Conservation (phyloP, 2,888 invertebrate genomes). For the Hoplodrina blanda region DNA sequence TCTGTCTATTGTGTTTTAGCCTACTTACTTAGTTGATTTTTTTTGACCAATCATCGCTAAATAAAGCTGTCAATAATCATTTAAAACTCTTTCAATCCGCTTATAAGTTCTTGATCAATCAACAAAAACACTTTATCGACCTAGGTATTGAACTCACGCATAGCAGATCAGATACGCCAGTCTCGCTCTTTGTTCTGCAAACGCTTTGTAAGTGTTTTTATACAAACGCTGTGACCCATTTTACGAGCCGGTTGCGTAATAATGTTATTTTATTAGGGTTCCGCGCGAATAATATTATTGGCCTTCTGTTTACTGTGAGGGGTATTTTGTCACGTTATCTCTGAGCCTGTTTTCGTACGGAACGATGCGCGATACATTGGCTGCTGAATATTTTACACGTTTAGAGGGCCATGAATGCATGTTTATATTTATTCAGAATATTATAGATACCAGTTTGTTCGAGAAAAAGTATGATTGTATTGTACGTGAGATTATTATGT, state of each 20-base stretch:
- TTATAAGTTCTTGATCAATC: neutral
- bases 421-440: conserved; percentile 30
- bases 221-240: conserved; percentile 57
- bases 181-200: conserved; percentile 15
- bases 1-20: too few species aligned
- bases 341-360: conserved; percentile 4
- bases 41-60: neutral
- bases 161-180: conserved; percentile 4
- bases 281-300: conserved; percentile 32
- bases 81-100: neutral
- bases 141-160: neutral
- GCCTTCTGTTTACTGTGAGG: conserved; percentile 11
- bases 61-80: neutral
- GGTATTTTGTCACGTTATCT: conserved; percentile 25
- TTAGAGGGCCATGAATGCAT: neutral
- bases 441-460: conserved; percentile 3
- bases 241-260: conserved; percentile 42
- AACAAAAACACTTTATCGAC: neutral
- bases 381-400: conserved; percentile 43
- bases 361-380: conserved; percentile 9
- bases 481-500: neutral
- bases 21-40: neutral
- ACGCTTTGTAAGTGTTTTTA: conserved; percentile 47
- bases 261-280: conserved; percentile 57
- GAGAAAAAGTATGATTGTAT: conserved; percentile 2